Base-by-base conservation (phyloP, 1,140 invertebrate species). In the Aphaenogaster floridana region DNA sequence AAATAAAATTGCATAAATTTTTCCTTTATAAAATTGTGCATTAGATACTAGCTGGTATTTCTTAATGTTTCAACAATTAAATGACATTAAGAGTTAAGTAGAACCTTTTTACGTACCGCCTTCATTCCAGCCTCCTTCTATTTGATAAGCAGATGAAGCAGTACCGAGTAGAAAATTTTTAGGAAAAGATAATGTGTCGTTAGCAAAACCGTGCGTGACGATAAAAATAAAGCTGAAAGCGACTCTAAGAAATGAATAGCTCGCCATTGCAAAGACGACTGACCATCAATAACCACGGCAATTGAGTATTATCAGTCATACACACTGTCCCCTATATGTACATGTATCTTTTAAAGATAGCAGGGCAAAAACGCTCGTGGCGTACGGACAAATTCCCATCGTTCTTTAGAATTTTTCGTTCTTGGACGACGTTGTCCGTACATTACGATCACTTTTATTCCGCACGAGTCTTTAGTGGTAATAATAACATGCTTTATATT, bases 51-150 rank as follows among this genome's bases (percentile, higher is more conserved):
- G 21, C 50, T 6, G 54, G 21, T 0, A 42, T 59, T 11, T 64
- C 34, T 74, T 74, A 34, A 52, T 42, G 8, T 4, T 28, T 39
- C 0, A 45, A 68, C 11, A 17, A 66, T 80, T 66, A 36, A n/a
- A 34, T 69, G 21, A 69, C n/a, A 34, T 9, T 39, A 6, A 64
- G n/a, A 0, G 9, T 36, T 34, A 50, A 78, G 52, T 34, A 36
- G 2, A 76, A 48, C 39, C 21, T 71, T 3, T 61, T 39, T 61
- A 84, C 69, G 1, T 93, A 96, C 97, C 97, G 93, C 96, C 96
- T 89, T 92, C 95, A 94, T 97, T 96, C 97, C 97, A 97, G n/a
- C 93, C 97, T 59, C 97, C 97, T 95, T 97, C 97, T 48, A 97
- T 96, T 95, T 97, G 97, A 93, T 97, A 97, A 2, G 96, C 93